Conservation (phyloP, 2,797 vertebrate species). For the Sebastolobus alascanus region DNA sequence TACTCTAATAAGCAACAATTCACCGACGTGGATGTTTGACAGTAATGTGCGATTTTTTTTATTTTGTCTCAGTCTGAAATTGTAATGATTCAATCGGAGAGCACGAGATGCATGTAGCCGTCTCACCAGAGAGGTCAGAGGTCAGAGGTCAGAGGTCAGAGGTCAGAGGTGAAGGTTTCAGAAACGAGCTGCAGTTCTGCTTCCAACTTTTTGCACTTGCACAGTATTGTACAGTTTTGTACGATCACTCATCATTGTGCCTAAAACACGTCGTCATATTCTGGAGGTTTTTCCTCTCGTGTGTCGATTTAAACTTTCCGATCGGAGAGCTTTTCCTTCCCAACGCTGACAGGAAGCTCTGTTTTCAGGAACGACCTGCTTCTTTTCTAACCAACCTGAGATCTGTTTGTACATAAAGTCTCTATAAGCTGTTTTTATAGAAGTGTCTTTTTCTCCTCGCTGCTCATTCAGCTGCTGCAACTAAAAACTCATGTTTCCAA, state of each 20-base stretch:
- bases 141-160: background rate
- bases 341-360: background rate
- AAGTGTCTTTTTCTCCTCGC: constrained; percentile 40
- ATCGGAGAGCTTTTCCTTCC: background rate
- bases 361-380: too few relatives aligned
- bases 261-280: constrained; percentile 35
- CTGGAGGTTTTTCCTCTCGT: background rate
- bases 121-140: background rate
- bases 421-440: constrained; percentile 54
- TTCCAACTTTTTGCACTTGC: constrained; percentile 59
- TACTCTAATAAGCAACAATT: background rate
- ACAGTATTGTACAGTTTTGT: constrained; percentile 65
- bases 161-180: background rate
- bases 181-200: constrained; percentile 24
- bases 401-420: constrained; percentile 48
- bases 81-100: too few relatives aligned
- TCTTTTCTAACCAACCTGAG: background rate
- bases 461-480: background rate
- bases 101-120: background rate
- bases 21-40: background rate
- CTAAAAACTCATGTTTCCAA: constrained; percentile 18
- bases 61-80: background rate
- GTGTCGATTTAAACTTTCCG: background rate
- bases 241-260: constrained; percentile 63
- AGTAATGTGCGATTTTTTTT: background rate